phyloP scores from a whole-genome alignment of 2,888 invertebrate species.

The Apantesis nais region DNA sequence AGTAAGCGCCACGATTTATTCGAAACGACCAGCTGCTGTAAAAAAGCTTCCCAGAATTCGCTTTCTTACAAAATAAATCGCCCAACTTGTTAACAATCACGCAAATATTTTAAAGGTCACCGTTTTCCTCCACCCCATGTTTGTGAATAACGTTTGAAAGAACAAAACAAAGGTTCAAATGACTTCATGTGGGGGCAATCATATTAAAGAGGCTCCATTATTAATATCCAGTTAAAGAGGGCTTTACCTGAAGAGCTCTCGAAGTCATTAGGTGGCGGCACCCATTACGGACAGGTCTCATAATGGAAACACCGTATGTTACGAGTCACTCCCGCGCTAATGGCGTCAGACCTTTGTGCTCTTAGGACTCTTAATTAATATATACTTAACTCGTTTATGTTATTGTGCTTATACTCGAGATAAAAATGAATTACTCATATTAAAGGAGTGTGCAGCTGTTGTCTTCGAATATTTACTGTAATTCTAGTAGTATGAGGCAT shows the following conservation, averaged over 20 bases:
- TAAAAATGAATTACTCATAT: conserved; percentile 19
- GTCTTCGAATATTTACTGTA: neutral
- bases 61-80: conserved; percentile 27
- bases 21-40: conserved; percentile 23
- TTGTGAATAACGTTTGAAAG: conserved; percentile 13
- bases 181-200: conserved; percentile 40
- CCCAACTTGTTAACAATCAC: conserved; percentile 23
- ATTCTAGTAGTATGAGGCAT: neutral
- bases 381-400: conserved; percentile 48
- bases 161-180: conserved; percentile 31
- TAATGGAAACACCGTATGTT: conserved; percentile 71
- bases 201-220: conserved; percentile 62
- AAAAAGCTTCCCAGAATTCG: conserved; percentile 28
- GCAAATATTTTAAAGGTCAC: conserved; percentile 22
- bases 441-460: conserved; percentile 9
- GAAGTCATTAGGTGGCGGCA: conserved; percentile 65
- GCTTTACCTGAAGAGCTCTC: conserved; percentile 67
- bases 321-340: conserved; percentile 59
- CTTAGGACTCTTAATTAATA: conserved; percentile 66
- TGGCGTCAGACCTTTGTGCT: conserved; percentile 59
- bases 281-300: conserved; percentile 64
- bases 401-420: conserved; percentile 19
- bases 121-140: conserved; percentile 10
- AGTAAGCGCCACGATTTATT: conserved; percentile 31
- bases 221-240: conserved; percentile 70